A percentile compares a stretch with the other conserved stretches of the same genome.
phyloP scores from a whole-genome alignment of 2,113 vertebrate genomes.

The Grus americana region DNA sequence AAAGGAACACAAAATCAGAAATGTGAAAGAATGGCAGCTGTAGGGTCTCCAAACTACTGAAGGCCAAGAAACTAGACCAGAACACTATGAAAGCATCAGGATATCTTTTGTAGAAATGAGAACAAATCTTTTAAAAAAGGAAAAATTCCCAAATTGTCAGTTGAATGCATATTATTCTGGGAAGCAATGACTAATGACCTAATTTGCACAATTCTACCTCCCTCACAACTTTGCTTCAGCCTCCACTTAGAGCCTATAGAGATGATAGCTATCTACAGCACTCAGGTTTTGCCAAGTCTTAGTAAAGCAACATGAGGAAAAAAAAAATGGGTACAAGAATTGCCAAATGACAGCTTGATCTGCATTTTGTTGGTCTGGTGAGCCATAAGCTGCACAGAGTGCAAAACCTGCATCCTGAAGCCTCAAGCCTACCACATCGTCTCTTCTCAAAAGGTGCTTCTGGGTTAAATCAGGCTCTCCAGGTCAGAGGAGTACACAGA shows the following conservation, averaged over 20 bases:
- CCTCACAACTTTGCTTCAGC: neutral
- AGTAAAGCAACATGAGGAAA: neutral
- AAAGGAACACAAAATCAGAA: neutral
- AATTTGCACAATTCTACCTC: neutral
- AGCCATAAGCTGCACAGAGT: neutral
- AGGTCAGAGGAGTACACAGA: neutral
- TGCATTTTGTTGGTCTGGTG: neutral
- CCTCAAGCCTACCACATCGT: neutral
- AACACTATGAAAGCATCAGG: neutral
- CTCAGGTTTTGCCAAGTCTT: neutral
- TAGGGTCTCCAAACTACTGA: neutral
- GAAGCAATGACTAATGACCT: constrained; percentile 13
- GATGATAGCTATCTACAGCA: neutral
- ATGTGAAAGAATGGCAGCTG: neutral
- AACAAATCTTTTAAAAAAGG: neutral
- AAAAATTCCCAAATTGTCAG: neutral
- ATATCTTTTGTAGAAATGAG: neutral
- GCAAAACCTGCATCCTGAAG: neutral
- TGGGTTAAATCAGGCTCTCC: neutral
- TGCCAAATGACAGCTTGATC: neutral
- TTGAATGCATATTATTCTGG: neutral
- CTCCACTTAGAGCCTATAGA: neutral
- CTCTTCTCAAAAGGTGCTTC: neutral
- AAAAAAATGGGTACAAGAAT: neutral
- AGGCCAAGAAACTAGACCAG: neutral